A percentile compares a stretch with the other conserved stretches of the same genome.
Evolutionary conservation across 1,140 invertebrate species (phyloP).

Genomic region (Drosophila erecta): DNA sequence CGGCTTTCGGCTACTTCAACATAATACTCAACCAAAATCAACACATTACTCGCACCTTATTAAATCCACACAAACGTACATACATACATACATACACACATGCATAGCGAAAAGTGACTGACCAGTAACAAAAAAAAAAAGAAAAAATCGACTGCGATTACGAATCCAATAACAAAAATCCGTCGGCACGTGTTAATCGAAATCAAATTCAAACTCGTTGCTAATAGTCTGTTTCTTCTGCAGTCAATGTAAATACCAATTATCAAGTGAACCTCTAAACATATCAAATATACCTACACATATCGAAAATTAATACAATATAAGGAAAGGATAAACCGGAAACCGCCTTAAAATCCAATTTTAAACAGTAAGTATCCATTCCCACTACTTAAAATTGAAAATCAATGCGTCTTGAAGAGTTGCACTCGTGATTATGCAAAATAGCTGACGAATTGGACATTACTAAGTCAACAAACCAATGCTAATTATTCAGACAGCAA

Average conservation of each 20-base stretch:
- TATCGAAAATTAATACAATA: constrained; percentile 12
- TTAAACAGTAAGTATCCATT: constrained; percentile 31
- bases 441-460: too few relatives aligned
- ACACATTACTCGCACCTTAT: constrained; percentile 33
- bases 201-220: constrained; percentile 10
- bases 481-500: too few relatives aligned
- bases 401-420: background rate
- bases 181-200: constrained; percentile 26
- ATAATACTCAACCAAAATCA: constrained; percentile 34
- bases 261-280: constrained; percentile 35
- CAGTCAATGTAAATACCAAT: constrained; percentile 30
- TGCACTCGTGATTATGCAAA: constrained; percentile 19
- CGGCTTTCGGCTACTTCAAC: constrained; percentile 42
- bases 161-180: constrained; percentile 20
- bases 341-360: constrained; percentile 10
- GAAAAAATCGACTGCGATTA: constrained; percentile 23
- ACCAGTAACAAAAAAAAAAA: constrained; percentile 9
- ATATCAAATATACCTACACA: constrained; percentile 23
- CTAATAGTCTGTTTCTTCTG: constrained; percentile 25
- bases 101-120: constrained; percentile 27
- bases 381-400: background rate
- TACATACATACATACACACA: constrained; percentile 16
- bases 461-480: background rate
- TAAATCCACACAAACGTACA: constrained; percentile 19
- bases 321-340: constrained; percentile 20